Conservation (phyloP, 2,888 invertebrate species). For the Panopea generosa region DNA sequence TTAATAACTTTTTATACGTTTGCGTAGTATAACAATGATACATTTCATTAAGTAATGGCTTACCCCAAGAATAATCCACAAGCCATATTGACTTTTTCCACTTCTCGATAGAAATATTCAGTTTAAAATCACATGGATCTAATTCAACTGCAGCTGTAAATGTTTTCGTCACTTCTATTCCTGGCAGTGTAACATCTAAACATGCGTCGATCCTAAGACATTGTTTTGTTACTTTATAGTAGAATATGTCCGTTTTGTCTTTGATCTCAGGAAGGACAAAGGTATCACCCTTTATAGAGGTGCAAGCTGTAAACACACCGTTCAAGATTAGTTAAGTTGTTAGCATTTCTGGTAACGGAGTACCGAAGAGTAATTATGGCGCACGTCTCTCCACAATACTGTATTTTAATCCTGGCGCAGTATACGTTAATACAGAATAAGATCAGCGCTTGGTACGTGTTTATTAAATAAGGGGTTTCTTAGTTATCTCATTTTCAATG, state of each 20-base stretch:
- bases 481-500: too few relatives aligned
- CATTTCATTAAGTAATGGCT: not conserved
- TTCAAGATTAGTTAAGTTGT: not conserved
- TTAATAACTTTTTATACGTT: too few relatives aligned
- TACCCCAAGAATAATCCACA: constrained; percentile 24
- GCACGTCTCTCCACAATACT: too few relatives aligned
- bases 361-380: too few relatives aligned
- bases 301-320: not conserved
- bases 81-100: constrained; percentile 13
- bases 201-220: constrained; percentile 19
- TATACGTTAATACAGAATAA: too few relatives aligned
- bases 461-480: too few relatives aligned
- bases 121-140: constrained; percentile 15
- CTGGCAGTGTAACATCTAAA: constrained; percentile 12
- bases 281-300: not conserved
- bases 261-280: not conserved
- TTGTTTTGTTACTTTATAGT: constrained; percentile 9
- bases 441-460: too few relatives aligned
- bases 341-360: not conserved
- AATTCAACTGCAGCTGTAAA: constrained; percentile 18
- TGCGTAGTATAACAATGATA: not conserved
- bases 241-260: constrained; percentile 2
- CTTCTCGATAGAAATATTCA: constrained; percentile 16
- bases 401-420: too few relatives aligned
- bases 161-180: constrained; percentile 13